These are phyloP conservation scores for Discoglossus pictus DNA, from an alignment of 2,797 vertebrate genomes.

Conservation along the genomic window DNA sequence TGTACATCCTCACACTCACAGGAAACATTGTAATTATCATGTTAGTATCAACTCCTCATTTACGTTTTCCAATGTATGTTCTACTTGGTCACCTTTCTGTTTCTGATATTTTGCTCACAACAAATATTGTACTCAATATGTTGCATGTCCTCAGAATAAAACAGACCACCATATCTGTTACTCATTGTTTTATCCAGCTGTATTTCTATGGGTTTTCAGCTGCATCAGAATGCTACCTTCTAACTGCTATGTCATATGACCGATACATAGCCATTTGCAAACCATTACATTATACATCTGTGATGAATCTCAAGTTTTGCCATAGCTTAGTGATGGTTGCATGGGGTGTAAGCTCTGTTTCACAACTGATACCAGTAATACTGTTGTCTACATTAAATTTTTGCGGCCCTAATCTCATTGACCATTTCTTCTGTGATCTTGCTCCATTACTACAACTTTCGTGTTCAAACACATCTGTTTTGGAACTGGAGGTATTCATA, in stretches of 20 bases:
- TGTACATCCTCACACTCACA: too few species aligned
- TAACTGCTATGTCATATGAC: not conserved
- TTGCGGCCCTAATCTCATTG: not conserved
- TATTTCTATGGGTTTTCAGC: not conserved
- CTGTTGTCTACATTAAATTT: not conserved
- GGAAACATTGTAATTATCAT: too few species aligned
- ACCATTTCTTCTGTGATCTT: not conserved
- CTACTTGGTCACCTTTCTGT: slow-evolving; percentile 16
- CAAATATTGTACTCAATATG: not conserved
- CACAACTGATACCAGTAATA: not conserved
- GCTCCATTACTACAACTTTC: too few species aligned
- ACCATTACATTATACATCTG: not conserved
- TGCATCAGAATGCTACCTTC: not conserved
- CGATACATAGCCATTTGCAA: not conserved
- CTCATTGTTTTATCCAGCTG: not conserved
- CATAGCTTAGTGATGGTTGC: not conserved
- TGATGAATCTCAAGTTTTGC: not conserved
- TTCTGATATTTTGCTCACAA: slow-evolving; percentile 4
- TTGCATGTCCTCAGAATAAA: not conserved
- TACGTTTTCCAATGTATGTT: slow-evolving; percentile 19
- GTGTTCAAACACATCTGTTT: not conserved
- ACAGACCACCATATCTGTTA: not conserved
- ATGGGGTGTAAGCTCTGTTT: not conserved
- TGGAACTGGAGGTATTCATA: not conserved
- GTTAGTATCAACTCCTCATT: too few species aligned